A percentile compares a stretch with the other conserved stretches of the same genome.
Conservation (phyloP, 2,888 invertebrate genomes). For the Brachylomia viminalis region DNA sequence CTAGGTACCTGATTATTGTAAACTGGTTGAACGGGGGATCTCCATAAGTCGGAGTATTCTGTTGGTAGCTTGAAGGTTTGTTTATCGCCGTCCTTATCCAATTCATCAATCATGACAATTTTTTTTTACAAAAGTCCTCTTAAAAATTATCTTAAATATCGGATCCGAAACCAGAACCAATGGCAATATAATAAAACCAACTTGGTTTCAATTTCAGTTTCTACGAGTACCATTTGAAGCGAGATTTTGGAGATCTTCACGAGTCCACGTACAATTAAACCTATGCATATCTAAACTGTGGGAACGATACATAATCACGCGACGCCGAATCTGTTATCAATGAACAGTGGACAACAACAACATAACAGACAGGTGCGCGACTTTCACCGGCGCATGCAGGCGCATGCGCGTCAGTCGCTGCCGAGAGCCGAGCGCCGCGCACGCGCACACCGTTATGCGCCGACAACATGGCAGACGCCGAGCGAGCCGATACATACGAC, state of each 20-base stretch:
- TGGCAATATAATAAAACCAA: neutral
- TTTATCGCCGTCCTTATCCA: neutral
- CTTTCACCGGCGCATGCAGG: constrained; percentile 66
- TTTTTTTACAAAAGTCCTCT: neutral
- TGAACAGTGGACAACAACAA: constrained; percentile 60
- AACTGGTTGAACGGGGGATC: neutral
- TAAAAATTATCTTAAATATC: neutral
- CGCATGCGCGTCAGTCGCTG: constrained; percentile 65
- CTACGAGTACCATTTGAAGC: neutral
- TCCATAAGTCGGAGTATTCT: neutral
- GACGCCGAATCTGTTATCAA: constrained; percentile 62
- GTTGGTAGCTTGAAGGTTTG: neutral
- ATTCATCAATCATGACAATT: neutral
- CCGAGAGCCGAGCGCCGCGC: constrained; percentile 61
- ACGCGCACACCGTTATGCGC: constrained; percentile 63
- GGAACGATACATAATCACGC: constrained; percentile 40
- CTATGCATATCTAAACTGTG: constrained; percentile 30
- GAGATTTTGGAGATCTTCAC: neutral
- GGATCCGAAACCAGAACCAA: too few species aligned
- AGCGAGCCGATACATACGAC: constrained; percentile 68
- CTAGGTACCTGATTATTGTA: neutral
- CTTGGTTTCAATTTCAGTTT: too few species aligned
- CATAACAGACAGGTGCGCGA: constrained; percentile 65
- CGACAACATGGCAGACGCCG: constrained; percentile 72
- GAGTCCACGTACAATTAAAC: neutral